These are phyloP conservation scores for Sprattus sprattus DNA, from an alignment of 2,113 vertebrate genomes.

Conservation along the genomic window DNA sequence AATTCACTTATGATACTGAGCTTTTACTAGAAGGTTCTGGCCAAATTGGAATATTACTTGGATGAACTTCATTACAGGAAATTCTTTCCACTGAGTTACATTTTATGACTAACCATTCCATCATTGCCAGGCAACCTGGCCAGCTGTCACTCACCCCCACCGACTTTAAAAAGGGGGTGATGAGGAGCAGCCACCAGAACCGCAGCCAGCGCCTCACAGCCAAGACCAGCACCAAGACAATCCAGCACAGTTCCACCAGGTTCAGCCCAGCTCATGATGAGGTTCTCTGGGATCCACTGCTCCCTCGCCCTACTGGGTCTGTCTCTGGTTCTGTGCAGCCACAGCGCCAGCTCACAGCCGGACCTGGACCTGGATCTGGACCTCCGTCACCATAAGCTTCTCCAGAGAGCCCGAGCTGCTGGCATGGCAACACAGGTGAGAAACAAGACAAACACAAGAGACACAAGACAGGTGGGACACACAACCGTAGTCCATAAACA, in stretches of 20 bases:
- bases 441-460: not conserved
- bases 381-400: constrained; percentile 81
- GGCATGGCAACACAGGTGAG: constrained; percentile 73
- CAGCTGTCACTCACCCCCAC: constrained; percentile 47
- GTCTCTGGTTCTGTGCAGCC: constrained; percentile 75
- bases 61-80: not conserved
- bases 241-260: not conserved
- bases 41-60: not conserved
- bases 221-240: not conserved
- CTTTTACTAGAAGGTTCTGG: not conserved
- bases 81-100: not conserved
- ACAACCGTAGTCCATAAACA: not conserved
- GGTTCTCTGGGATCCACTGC: constrained; percentile 76
- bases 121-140: constrained; percentile 47
- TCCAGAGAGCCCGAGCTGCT: constrained; percentile 82
- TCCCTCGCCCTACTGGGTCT: constrained; percentile 80
- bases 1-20: not conserved
- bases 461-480: not conserved
- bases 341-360: constrained; percentile 75
- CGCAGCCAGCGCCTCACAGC: not conserved
- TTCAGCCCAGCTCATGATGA: constrained; percentile 64
- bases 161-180: constrained; percentile 60
- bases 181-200: constrained; percentile 12
- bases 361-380: constrained; percentile 61
- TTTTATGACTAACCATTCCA: constrained; percentile 46